Conservation (phyloP, 2,797 vertebrate species). For the Petrocephalus sullivani region DNA sequence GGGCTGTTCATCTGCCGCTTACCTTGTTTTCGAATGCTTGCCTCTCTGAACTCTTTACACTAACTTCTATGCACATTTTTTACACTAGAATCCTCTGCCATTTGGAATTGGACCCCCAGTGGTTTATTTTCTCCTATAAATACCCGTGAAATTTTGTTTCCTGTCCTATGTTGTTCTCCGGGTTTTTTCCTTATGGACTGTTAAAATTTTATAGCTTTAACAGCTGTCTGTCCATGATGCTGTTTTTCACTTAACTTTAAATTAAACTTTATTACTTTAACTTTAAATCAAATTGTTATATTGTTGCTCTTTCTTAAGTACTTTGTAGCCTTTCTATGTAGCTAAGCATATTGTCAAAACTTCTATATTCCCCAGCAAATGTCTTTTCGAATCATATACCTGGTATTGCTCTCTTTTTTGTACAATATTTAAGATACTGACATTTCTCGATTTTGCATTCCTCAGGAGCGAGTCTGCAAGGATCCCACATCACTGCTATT, state of each 20-base stretch:
- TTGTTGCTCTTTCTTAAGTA: neutral
- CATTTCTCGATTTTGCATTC: slow-evolving; percentile 21
- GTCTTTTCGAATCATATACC: neutral
- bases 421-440: neutral
- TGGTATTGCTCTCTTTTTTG: neutral
- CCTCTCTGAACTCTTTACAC: neutral
- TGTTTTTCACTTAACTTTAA: neutral
- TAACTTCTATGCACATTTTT: neutral
- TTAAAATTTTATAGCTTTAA: neutral
- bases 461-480: slow-evolving; percentile 59
- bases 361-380: neutral
- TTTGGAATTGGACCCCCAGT: slow-evolving; percentile 7
- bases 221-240: slow-evolving; percentile 13
- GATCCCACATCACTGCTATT: slow-evolving; percentile 60
- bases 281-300: neutral
- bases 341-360: neutral
- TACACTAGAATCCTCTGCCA: neutral
- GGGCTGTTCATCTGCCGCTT: neutral
- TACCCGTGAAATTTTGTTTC: neutral
- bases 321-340: neutral
- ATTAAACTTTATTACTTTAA: neutral
- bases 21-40: neutral
- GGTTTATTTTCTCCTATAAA: slow-evolving; percentile 14
- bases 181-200: neutral
- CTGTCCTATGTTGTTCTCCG: neutral